Conservation (phyloP, 2,113 vertebrate genomes). For the Cyanoderma ruficeps region DNA sequence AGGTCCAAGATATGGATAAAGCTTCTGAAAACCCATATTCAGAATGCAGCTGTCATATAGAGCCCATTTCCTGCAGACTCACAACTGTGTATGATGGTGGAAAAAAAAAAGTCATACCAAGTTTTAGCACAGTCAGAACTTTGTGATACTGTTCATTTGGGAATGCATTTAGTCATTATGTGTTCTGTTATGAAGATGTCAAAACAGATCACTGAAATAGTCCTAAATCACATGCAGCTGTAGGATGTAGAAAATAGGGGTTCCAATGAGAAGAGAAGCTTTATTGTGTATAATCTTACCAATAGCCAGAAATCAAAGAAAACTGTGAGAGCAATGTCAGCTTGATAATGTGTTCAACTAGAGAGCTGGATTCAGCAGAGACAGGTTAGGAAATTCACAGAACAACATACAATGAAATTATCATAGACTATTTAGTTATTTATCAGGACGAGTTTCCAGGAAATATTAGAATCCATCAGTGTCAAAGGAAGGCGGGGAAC, state of each 20-base stretch:
- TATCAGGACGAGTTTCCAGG: neutral
- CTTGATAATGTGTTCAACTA: neutral
- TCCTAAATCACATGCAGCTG: conserved; percentile 13
- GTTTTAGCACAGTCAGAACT: conserved; percentile 25
- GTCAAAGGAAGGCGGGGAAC: neutral
- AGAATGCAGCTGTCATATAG: neutral
- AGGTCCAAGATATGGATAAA: neutral
- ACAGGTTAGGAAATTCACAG: conserved; percentile 12
- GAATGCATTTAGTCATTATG: conserved; percentile 26
- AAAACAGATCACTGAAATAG: conserved; percentile 14
- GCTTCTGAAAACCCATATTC: conserved; percentile 28
- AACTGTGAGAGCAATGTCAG: neutral
- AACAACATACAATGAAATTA: neutral
- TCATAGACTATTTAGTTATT: neutral
- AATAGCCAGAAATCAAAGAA: conserved; percentile 5
- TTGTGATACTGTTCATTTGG: neutral
- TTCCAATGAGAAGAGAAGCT: neutral
- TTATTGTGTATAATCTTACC: neutral
- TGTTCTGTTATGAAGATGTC: neutral
- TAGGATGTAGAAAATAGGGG: conserved; percentile 2
- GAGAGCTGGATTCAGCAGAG: conserved; percentile 11
- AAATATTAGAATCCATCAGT: neutral
- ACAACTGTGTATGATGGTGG: neutral
- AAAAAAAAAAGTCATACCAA: conserved; percentile 1
- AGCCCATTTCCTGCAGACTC: conserved; percentile 19